phyloP scores from a whole-genome alignment of 2,113 vertebrate genomes.

The Solenodon paradoxus region DNA sequence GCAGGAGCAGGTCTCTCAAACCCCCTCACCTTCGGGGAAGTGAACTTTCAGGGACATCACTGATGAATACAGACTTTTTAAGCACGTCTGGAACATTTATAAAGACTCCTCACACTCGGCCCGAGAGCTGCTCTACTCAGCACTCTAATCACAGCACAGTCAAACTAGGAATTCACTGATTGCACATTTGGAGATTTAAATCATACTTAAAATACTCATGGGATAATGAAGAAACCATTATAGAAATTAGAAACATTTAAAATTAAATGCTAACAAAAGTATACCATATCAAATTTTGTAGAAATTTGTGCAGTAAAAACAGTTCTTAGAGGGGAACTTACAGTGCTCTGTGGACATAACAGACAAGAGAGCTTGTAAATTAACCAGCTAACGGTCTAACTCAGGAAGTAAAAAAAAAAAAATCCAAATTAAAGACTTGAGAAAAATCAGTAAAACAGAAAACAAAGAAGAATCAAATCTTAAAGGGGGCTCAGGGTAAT shows the following conservation, averaged over 20 bases:
- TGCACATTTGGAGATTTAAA: neutral
- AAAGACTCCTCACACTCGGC: neutral
- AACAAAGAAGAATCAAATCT: neutral
- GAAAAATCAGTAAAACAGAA: neutral
- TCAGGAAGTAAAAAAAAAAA: neutral
- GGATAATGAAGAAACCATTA: neutral
- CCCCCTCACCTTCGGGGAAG: neutral
- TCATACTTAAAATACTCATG: neutral
- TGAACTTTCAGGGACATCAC: neutral
- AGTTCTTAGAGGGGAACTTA: no score
- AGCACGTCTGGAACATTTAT: neutral
- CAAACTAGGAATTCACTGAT: neutral
- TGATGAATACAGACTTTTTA: neutral
- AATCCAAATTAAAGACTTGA: neutral
- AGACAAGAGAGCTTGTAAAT: neutral
- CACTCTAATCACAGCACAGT: neutral
- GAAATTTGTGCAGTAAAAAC: neutral
- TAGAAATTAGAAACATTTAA: neutral
- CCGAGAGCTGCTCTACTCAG: neutral
- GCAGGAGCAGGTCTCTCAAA: neutral
- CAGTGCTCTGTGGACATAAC: neutral
- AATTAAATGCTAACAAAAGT: neutral
- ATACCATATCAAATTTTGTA: neutral
- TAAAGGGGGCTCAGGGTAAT: neutral
- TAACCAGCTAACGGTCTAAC: neutral